Conservation (phyloP, 2,888 invertebrate genomes). For the Masnerella sp. region DNA sequence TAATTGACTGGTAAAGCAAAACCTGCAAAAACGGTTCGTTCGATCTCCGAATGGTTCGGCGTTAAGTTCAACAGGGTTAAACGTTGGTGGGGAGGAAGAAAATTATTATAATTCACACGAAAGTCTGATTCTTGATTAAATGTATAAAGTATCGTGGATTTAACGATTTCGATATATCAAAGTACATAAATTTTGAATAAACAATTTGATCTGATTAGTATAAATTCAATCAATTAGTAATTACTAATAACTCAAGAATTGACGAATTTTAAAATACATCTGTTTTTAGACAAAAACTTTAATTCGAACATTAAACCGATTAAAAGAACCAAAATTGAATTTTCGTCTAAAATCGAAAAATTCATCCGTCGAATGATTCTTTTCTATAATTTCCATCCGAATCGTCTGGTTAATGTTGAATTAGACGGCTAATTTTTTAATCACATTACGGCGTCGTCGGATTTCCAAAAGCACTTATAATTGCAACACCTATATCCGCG, state of each 20-base stretch:
- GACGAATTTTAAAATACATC: background rate
- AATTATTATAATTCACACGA: background rate
- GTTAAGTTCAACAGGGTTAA: conserved; percentile 28
- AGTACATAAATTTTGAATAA: too few relatives aligned
- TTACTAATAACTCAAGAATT: too few relatives aligned
- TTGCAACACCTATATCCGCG: conserved; percentile 12
- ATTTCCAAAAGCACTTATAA: conserved; percentile 17
- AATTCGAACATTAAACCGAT: background rate
- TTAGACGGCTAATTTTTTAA: conserved; percentile 14
- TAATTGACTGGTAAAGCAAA: conserved; percentile 51
- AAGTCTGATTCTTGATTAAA: conserved; percentile 1
- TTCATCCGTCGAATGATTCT: too few relatives aligned
- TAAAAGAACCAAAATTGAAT: too few relatives aligned
- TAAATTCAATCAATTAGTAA: too few relatives aligned
- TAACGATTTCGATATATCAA: too few relatives aligned
- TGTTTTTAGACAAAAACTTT: background rate
- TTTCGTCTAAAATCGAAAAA: too few relatives aligned
- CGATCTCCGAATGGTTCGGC: conserved; percentile 25
- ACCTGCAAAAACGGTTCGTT: conserved; percentile 43
- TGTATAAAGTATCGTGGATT: too few relatives aligned
- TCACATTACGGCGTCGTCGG: conserved; percentile 17
- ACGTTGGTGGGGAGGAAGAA: background rate
- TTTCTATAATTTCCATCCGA: conserved; percentile 3
- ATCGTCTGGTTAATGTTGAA: conserved; percentile 3
- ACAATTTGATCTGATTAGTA: background rate